These are phyloP conservation scores for Chelon labrosus DNA, from an alignment of 2,797 vertebrate species.

Conservation along the genomic window DNA sequence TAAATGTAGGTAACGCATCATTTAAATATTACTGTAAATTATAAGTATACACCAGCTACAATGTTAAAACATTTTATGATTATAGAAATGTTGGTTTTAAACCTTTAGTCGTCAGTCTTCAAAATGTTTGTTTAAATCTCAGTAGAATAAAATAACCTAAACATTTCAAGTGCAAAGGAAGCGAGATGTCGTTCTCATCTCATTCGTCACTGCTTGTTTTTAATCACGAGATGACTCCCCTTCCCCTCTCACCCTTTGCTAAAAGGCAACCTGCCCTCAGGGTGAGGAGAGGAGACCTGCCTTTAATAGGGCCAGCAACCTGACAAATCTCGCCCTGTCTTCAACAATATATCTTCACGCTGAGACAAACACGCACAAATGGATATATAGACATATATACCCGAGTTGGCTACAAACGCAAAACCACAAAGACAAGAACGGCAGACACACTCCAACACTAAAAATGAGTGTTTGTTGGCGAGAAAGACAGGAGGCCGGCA, in stretches of 20 bases:
- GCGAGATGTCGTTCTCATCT: slow-evolving; percentile 61
- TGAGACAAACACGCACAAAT: slow-evolving; percentile 10
- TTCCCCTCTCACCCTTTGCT: slow-evolving; percentile 57
- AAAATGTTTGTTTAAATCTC: not conserved
- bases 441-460: slow-evolving; percentile 37
- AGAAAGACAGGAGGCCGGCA: slow-evolving; percentile 80
- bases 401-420: slow-evolving; percentile 13
- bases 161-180: not conserved
- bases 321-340: slow-evolving; percentile 85
- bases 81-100: not conserved
- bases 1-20: no score
- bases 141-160: not conserved
- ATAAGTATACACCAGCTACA: not conserved
- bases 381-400: slow-evolving; percentile 16
- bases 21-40: no score
- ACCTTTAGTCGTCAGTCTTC: not conserved
- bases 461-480: slow-evolving; percentile 73
- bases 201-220: slow-evolving; percentile 84
- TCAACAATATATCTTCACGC: slow-evolving; percentile 64
- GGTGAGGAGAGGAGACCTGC: slow-evolving; percentile 73
- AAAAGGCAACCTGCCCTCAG: slow-evolving; percentile 74
- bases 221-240: slow-evolving; percentile 71
- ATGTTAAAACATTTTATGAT: not conserved
- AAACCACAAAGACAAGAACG: not conserved
- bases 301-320: slow-evolving; percentile 87